A percentile compares a stretch with the other conserved stretches of the same genome.
Conservation (phyloP, 2,888 invertebrate species). For the Silvanus unidentatus region DNA sequence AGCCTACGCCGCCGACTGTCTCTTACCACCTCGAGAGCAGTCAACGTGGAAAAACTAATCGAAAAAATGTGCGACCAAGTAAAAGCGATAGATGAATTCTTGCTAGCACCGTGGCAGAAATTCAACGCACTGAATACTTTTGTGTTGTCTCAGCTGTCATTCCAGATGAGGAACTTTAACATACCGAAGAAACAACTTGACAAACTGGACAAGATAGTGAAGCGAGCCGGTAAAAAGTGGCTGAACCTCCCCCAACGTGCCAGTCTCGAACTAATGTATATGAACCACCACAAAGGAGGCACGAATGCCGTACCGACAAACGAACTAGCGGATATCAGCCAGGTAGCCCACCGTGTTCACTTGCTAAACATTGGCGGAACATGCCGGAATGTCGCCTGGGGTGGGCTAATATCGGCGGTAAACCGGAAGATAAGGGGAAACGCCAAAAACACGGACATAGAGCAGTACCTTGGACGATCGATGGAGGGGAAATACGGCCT, state of each 20-base stretch:
- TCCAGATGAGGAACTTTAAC: conserved; percentile 25
- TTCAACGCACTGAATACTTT: conserved; percentile 24
- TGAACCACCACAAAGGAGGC: conserved; percentile 25
- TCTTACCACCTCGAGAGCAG: too few species aligned
- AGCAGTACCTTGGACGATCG: too few species aligned
- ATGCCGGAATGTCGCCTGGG: too few species aligned
- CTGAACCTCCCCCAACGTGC: conserved; percentile 31
- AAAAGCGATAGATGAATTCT: conserved; percentile 10
- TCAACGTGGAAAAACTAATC: conserved; percentile 11
- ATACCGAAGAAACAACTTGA: conserved; percentile 24
- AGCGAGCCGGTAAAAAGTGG: conserved; percentile 25
- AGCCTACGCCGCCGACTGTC: conserved; percentile 18
- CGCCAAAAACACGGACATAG: too few species aligned
- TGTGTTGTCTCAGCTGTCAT: conserved; percentile 28
- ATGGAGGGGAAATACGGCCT: too few species aligned
- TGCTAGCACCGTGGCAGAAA: conserved; percentile 25
- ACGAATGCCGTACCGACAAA: conserved; percentile 30
- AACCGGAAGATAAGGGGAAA: too few species aligned
- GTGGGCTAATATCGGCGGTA: too few species aligned
- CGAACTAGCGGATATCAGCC: conserved; percentile 30
- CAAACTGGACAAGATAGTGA: conserved; percentile 24
- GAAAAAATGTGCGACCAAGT: conserved; percentile 20
- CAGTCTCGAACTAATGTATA: conserved; percentile 26
- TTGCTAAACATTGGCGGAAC: too few species aligned
- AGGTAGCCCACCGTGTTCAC: too few species aligned